Percentiles rank a stretch among this genome's conserved stretches.
phyloP scores from a whole-genome alignment of 2,797 vertebrate species.

The Antennarius maculatus region DNA sequence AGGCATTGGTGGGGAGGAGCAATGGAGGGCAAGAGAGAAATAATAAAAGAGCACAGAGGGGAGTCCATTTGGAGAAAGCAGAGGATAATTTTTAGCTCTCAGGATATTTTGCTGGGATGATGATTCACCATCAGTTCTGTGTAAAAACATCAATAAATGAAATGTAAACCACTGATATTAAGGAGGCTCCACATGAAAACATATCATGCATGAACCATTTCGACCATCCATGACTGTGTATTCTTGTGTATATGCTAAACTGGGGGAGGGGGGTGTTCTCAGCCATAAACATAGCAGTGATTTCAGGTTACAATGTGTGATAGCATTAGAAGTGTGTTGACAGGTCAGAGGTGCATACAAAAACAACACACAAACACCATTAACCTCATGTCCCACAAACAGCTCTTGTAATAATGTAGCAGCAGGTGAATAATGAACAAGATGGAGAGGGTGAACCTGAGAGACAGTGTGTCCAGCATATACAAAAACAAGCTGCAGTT shows the following conservation, averaged over 20 bases:
- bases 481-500: slow-evolving; percentile 37
- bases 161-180: slow-evolving; percentile 36
- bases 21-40: background rate
- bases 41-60: slow-evolving; percentile 1
- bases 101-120: slow-evolving; percentile 29
- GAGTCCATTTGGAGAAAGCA: slow-evolving; percentile 19
- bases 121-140: slow-evolving; percentile 14
- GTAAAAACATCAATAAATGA: slow-evolving; percentile 12
- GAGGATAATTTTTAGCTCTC: slow-evolving; percentile 42
- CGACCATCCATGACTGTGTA: background rate
- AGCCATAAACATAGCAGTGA: slow-evolving; percentile 36
- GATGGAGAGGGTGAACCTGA: slow-evolving; percentile 17
- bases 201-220: background rate
- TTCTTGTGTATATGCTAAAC: slow-evolving; percentile 2
- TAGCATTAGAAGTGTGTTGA: background rate
- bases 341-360: slow-evolving; percentile 21
- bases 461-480: slow-evolving; percentile 22
- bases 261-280: slow-evolving; percentile 4
- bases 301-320: slow-evolving; percentile 19
- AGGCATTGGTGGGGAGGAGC: background rate
- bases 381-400: slow-evolving; percentile 54
- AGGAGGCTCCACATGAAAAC: slow-evolving; percentile 1
- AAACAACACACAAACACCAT: slow-evolving; percentile 36
- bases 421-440: slow-evolving; percentile 64
- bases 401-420: slow-evolving; percentile 29